phyloP scores from a whole-genome alignment of 2,113 vertebrate genomes.

The Alligator sinensis region DNA sequence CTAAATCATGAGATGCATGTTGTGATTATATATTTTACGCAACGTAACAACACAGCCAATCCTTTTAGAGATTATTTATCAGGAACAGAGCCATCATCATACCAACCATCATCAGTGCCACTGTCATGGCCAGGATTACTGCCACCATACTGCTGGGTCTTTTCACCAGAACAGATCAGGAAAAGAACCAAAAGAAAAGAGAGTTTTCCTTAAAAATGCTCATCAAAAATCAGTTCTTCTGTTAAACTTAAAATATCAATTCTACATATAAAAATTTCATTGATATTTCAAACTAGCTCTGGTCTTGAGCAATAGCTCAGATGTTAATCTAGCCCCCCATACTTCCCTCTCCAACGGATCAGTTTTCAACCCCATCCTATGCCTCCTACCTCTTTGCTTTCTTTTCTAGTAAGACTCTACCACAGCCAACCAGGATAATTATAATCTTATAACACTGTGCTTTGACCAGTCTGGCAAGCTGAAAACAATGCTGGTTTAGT shows the following conservation, averaged over 20 bases:
- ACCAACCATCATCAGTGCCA: fast-evolving
- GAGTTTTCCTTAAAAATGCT: not conserved
- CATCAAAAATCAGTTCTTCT: not conserved
- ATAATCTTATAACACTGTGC: not conserved
- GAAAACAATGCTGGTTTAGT: not conserved
- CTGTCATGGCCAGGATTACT: not conserved
- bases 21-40: not conserved
- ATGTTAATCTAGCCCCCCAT: not conserved
- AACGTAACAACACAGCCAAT: not conserved
- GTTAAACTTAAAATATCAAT: not conserved
- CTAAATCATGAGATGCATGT: not conserved
- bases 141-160: not conserved
- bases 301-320: not conserved
- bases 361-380: not conserved
- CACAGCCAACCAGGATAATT: fast-evolving
- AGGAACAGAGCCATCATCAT: not conserved
- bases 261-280: not conserved
- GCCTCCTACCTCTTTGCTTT: not conserved
- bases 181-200: not conserved
- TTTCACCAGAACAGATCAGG: not conserved
- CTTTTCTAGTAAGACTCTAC: fast-evolving
- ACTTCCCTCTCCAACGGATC: not conserved
- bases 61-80: not conserved
- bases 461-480: not conserved
- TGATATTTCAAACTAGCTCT: not conserved